Evolutionary conservation across 2,888 invertebrate genomes (phyloP), one percentile per base, ranked within the genome.

Genomic region (Sturmia bella): DNA sequence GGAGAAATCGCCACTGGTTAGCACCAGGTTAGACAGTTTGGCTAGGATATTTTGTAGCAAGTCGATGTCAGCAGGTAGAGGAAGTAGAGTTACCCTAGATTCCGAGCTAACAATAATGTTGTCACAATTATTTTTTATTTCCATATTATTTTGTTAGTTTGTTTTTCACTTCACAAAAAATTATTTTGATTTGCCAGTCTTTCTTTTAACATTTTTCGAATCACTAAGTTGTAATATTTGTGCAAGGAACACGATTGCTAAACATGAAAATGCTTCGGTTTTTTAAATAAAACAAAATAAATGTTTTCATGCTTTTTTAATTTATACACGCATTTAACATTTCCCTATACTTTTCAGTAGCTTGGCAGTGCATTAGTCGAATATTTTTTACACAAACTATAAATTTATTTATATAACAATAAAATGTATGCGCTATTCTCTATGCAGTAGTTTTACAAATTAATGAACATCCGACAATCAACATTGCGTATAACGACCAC

Each of bases 31-130:
- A 86, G 96, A 96, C 90, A 95, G 94, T 80, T 91, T 96, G 76
- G 95, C 95, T 27, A 95, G 95, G 89, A 91, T 95, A 87, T 92
- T 96, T 86, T 95, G 95, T 91, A 93, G 93, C 91, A 93, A 93
- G 89, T 90, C 90, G 87, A 88, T 90, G 89, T 88, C 91, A 88
- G 87, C 90, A 89, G 90, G 91, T 87, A 87, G 87, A 88, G 89
- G 90, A 88, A 90, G 89, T 89, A 90, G 90, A 90, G 90, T 90
- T 88, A 90, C 89, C 86, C 87, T 90, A 88, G 90, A 91, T 87
- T 90, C 91, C 86, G 89, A 90, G 87, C 89, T 90, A 88, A 75
- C 77, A 78, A 91, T 90, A 88, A 91, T 91, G 91, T 91, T 91
- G 88, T 66, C 88, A 85, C 66, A 69, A 59, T 27, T 43, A 9